Conservation (phyloP, 2,797 vertebrate species). For the Melanotaenia nigrans region DNA sequence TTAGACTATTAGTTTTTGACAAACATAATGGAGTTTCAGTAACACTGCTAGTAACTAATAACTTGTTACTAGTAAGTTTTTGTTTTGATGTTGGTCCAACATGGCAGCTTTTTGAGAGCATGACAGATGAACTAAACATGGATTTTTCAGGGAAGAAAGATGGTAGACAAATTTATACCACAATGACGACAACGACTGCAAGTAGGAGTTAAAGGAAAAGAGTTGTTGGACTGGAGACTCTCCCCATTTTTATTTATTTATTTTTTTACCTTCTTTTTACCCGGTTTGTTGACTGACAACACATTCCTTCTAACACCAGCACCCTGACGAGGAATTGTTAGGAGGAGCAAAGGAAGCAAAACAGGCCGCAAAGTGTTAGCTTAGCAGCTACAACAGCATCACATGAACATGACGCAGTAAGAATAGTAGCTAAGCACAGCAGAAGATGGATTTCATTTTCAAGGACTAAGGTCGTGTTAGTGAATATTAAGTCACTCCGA, state of each 20-base stretch:
- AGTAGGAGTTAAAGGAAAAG: neutral
- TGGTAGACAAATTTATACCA: neutral
- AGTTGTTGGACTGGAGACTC: neutral
- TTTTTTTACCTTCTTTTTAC: conserved; percentile 76
- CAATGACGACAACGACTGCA: neutral
- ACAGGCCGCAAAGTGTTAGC: conserved; percentile 35
- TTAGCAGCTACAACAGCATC: neutral
- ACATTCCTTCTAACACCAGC: conserved; percentile 64
- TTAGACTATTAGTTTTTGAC: too few species aligned
- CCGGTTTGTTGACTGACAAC: conserved; percentile 69
- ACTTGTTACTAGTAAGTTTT: neutral
- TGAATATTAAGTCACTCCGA: too few species aligned
- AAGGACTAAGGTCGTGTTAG: too few species aligned
- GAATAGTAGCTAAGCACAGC: too few species aligned
- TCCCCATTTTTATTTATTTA: neutral
- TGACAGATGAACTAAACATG: conserved; percentile 10
- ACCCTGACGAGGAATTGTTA: conserved; percentile 59
- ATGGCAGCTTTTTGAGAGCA: conserved; percentile 36
- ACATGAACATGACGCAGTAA: neutral
- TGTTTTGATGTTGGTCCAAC: neutral
- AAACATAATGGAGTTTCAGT: too few species aligned
- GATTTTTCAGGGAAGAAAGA: neutral
- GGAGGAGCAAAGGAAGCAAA: conserved; percentile 37
- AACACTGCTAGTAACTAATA: too few species aligned
- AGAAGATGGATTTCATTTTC: too few species aligned